A percentile compares a stretch with the other conserved stretches of the same genome.
Conservation (phyloP, 2,113 vertebrate genomes). For the Gopherus flavomarginatus region DNA sequence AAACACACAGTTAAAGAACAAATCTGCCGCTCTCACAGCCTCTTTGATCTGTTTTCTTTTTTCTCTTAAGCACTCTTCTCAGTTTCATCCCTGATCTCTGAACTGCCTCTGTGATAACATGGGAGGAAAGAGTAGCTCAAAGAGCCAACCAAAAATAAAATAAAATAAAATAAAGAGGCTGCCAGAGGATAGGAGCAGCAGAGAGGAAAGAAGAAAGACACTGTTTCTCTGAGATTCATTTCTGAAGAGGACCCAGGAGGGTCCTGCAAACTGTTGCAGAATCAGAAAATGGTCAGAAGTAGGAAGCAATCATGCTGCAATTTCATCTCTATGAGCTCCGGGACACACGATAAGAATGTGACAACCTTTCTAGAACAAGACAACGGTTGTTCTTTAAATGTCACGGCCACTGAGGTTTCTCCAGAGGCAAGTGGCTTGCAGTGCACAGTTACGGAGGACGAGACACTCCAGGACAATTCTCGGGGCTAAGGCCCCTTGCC, state of each 20-base stretch:
- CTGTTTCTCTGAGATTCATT: not conserved
- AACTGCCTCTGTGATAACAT: fast-evolving
- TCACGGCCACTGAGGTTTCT: fast-evolving
- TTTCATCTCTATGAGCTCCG: not conserved
- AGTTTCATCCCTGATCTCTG: not conserved
- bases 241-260: constrained; percentile 9
- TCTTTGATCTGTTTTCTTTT: not conserved
- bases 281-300: not conserved
- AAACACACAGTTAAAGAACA: not conserved
- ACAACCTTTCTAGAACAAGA: fast-evolving
- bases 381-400: fast-evolving
- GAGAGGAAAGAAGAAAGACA: not conserved
- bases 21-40: not conserved
- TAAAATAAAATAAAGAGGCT: fast-evolving
- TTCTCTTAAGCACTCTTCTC: fast-evolving
- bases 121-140: not conserved
- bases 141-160: not conserved
- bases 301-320: not conserved
- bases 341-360: not conserved
- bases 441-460: not conserved
- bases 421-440: not conserved
- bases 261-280: not conserved
- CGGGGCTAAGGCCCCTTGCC: not conserved
- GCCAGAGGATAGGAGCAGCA: not conserved
- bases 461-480: not conserved